phyloP scores from a whole-genome alignment of 2,113 vertebrate genomes.

The Pithys albifrons region DNA sequence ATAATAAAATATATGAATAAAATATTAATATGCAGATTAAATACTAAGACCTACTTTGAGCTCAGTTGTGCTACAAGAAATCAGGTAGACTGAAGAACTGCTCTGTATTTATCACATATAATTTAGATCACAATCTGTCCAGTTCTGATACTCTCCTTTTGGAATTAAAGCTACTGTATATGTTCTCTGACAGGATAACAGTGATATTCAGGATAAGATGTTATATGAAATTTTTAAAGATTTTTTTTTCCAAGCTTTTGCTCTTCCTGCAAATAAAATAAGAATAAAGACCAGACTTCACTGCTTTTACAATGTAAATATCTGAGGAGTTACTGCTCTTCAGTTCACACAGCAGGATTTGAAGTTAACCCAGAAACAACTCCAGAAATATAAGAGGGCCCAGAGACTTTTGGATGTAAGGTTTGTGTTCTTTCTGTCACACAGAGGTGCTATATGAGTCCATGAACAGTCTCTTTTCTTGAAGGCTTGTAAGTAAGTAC shows the following conservation, averaged over 20 bases:
- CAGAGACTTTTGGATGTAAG: background rate
- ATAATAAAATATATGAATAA: background rate
- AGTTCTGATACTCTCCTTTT: background rate
- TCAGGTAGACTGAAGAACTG: background rate
- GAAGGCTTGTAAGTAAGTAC: background rate
- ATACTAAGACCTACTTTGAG: background rate
- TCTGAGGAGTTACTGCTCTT: background rate
- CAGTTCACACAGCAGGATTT: background rate
- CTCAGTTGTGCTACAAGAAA: background rate
- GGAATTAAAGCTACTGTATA: background rate
- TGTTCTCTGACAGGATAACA: constrained; percentile 7
- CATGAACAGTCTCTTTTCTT: background rate
- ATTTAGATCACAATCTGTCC: background rate
- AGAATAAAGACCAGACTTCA: background rate
- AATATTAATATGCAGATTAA: constrained; percentile 39
- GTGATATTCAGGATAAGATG: background rate
- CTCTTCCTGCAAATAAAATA: background rate
- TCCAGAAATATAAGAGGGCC: background rate
- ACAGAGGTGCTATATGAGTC: background rate
- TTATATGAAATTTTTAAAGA: background rate
- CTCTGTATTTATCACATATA: background rate
- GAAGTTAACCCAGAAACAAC: background rate
- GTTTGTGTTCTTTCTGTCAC: background rate
- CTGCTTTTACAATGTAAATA: background rate
- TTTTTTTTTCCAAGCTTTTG: background rate